These are phyloP conservation scores for Sesia apiformis DNA, from an alignment of 2,888 invertebrate genomes.

Conservation along the genomic window DNA sequence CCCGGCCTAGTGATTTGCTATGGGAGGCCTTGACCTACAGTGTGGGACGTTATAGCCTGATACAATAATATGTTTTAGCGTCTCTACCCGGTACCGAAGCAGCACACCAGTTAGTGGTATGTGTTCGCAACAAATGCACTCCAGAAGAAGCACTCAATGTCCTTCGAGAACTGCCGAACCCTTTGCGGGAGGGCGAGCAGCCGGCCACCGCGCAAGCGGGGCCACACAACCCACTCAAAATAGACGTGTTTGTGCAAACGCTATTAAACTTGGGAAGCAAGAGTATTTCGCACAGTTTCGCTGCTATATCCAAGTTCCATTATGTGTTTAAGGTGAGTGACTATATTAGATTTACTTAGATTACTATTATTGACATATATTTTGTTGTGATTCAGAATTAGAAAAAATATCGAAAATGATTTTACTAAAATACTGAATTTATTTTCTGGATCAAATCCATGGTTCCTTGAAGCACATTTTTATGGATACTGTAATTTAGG, in stretches of 20 bases:
- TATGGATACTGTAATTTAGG: too few relatives aligned
- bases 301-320: conserved; percentile 98
- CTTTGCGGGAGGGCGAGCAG: conserved; percentile 81
- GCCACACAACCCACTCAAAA: conserved; percentile 92
- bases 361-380: too few relatives aligned
- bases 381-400: too few relatives aligned
- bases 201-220: conserved; percentile 77
- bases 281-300: conserved; percentile 98
- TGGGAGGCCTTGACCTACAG: too few relatives aligned
- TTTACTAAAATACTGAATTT: too few relatives aligned
- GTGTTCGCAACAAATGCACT: conserved; percentile 91
- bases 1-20: too few relatives aligned
- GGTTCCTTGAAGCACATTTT: too few relatives aligned
- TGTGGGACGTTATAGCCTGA: too few relatives aligned
- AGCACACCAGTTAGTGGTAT: conserved; percentile 89
- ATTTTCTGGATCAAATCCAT: too few relatives aligned
- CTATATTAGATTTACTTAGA: too few relatives aligned
- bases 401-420: too few relatives aligned
- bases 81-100: conserved; percentile 85
- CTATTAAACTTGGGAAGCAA: conserved; percentile 94
- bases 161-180: conserved; percentile 89
- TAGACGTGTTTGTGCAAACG: conserved; percentile 98
- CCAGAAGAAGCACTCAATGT: conserved; percentile 92
- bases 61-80: conserved; percentile 56
- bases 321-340: conserved; percentile 86